Base-by-base conservation (phyloP, 1,140 invertebrate genomes). In the Hydropsyche tenuis region DNA sequence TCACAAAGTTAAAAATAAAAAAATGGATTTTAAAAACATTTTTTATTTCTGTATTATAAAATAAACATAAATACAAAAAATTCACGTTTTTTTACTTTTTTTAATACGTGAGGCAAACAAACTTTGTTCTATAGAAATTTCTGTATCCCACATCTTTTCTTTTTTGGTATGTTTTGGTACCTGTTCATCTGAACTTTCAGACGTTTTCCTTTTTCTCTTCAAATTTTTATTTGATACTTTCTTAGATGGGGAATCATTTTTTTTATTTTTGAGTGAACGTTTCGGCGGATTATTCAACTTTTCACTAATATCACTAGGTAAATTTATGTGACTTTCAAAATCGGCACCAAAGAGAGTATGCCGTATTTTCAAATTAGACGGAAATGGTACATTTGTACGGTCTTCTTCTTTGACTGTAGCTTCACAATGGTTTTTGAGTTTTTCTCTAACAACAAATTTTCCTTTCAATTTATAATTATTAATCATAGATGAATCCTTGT, bases 121-220 rank as follows among this genome's bases (percentile, higher is more conserved):
- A 45, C 56, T 65, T 62, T 73, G 70, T 71, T 76, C 75, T 18
- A 76, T 76, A 9, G 75, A 73, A 37, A 62, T 23, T 70, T 76
- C 75, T 4, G 45, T 63, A 45, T 48, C 66, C 72, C 75, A 76
- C 43, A 73, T 68, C 65, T 66, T 51, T 53, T 76, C 72, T 7
- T 51, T 73, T 45, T 71, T 76, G 6, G 56, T 73, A 53, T 71
- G 73, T 46, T 71, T 73, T 9, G 42, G 16, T 25, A 62, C 22
- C 9, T 30, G 6, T 46, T 64, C 30, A 27, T 48, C 22, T 37
- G 48, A 23, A 9, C 62, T 22, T 0, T 18, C 9, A 9, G 69
- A 56, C 18, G 6, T 45, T 73, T 20, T 48, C 42, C 42, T 60
- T 69, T 75, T 53, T 53, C 22, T 72, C 64, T 60, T 69, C 3